Percentiles rank a stretch among this genome's conserved stretches.
Evolutionary conservation across 2,113 vertebrate species (phyloP).

Genomic region (Melanostigma gelatinosum): DNA sequence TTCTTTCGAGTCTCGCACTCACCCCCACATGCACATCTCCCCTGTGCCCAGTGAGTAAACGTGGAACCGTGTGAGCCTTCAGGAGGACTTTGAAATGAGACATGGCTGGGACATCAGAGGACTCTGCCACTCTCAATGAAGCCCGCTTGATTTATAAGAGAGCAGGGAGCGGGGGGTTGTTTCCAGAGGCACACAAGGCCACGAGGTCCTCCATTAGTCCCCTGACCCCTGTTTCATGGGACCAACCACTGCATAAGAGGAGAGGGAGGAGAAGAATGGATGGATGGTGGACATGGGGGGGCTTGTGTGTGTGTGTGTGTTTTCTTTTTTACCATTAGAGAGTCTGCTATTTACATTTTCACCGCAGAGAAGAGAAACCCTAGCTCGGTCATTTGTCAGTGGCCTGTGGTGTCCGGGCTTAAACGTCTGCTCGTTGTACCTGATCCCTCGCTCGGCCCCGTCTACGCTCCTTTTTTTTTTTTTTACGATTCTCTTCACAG

Average conservation of each 20-base stretch:
- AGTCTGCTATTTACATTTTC: conserved; percentile 81
- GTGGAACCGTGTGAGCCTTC: conserved; percentile 77
- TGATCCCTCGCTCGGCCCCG: conserved; percentile 45
- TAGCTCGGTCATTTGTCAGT: conserved; percentile 70
- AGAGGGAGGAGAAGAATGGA: conserved; percentile 67
- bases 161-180: conserved; percentile 71
- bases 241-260: conserved; percentile 68
- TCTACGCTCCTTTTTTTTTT: conserved; percentile 11
- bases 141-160: conserved; percentile 84
- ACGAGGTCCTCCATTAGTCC: conserved; percentile 85
- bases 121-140: conserved; percentile 74
- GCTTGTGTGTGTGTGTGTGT: conserved; percentile 18
- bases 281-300: conserved; percentile 58
- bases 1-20: conserved; percentile 23
- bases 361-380: conserved; percentile 60
- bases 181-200: conserved; percentile 82
- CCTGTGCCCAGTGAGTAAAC: conserved; percentile 70
- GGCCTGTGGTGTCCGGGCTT: conserved; percentile 57
- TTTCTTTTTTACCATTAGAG: conserved; percentile 50
- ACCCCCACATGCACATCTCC: conserved; percentile 55
- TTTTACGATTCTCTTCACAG: conserved; percentile 72
- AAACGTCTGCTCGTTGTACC: conserved; percentile 50
- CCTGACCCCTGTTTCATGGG: conserved; percentile 82
- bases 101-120: conserved; percentile 79
- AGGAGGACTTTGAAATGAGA: conserved; percentile 82